Conservation (phyloP, 2,113 vertebrate species). For the Hemicordylus capensis region DNA sequence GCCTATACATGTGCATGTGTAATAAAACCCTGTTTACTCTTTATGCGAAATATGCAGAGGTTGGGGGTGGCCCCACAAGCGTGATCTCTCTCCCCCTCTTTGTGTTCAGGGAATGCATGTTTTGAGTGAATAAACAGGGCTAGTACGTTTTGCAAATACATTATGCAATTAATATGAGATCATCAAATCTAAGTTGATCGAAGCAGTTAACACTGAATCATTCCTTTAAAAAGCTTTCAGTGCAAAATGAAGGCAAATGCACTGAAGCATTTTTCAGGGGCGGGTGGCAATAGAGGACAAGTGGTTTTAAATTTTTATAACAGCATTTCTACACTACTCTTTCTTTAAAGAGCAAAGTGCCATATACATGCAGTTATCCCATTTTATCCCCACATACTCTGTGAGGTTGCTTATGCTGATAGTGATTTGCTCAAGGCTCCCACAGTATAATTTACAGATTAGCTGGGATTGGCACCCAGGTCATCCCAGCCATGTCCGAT, state of each 20-base stretch:
- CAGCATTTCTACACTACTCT: not conserved
- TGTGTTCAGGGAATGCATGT: too few relatives aligned
- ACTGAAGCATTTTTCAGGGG: not conserved
- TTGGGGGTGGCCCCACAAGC: too few relatives aligned
- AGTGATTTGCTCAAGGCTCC: not conserved
- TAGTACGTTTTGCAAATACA: too few relatives aligned
- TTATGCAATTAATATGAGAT: too few relatives aligned
- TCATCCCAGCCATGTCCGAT: not conserved
- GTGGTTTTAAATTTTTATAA: not conserved
- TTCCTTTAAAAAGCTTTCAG: not conserved
- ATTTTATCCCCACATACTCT: not conserved
- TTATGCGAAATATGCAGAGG: too few relatives aligned
- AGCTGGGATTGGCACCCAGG: not conserved
- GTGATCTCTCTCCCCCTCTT: too few relatives aligned
- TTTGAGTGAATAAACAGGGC: too few relatives aligned
- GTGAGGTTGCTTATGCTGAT: not conserved
- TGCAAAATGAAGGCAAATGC: not conserved
- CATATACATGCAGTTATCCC: not conserved
- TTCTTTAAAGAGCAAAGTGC: not conserved
- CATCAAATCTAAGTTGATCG: too few relatives aligned
- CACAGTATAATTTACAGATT: not conserved
- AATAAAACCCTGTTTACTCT: too few relatives aligned
- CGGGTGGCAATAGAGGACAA: too few relatives aligned
- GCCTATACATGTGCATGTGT: too few relatives aligned
- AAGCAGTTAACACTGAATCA: too few relatives aligned